Percentiles rank a stretch among this genome's conserved stretches.
Conservation (phyloP, 1,140 invertebrate species). For the Macrosteles quadrilineatus region DNA sequence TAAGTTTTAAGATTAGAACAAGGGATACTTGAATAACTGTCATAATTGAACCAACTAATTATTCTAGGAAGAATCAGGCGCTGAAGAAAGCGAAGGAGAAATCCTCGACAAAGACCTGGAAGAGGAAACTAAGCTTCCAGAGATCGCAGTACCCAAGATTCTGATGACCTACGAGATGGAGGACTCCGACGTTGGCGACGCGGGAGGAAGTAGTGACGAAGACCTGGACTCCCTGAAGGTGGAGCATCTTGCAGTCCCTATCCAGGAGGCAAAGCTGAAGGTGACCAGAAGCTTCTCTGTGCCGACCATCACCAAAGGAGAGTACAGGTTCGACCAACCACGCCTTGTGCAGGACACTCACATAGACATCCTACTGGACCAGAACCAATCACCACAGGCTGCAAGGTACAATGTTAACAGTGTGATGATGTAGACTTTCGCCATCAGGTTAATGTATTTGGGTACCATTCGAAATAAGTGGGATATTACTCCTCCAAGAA, state of each 20-base stretch:
- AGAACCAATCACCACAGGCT: neutral
- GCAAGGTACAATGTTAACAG: neutral
- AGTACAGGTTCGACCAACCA: conserved; percentile 21
- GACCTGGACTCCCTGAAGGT: neutral
- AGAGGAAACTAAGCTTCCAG: neutral
- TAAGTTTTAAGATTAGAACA: too few relatives aligned
- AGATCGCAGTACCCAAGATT: neutral
- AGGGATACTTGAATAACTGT: too few relatives aligned
- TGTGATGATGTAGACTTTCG: too few relatives aligned
- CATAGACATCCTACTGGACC: conserved; percentile 16
- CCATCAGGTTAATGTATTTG: too few relatives aligned
- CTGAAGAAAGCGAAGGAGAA: neutral
- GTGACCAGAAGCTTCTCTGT: conserved; percentile 17
- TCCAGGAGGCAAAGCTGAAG: conserved; percentile 15
- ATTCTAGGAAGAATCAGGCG: neutral
- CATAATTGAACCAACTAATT: too few relatives aligned
- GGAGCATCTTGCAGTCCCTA: conserved; percentile 5
- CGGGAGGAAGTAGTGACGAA: neutral
- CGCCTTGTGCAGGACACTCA: conserved; percentile 1
- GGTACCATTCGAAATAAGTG: too few relatives aligned
- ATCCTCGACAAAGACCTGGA: neutral
- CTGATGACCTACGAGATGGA: conserved; percentile 2
- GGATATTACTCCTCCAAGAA: too few relatives aligned
- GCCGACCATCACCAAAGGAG: conserved; percentile 16
- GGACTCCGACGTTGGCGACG: neutral